Evolutionary conservation across 2,113 vertebrate species (phyloP).

Genomic region (Macaca nemestrina): DNA sequence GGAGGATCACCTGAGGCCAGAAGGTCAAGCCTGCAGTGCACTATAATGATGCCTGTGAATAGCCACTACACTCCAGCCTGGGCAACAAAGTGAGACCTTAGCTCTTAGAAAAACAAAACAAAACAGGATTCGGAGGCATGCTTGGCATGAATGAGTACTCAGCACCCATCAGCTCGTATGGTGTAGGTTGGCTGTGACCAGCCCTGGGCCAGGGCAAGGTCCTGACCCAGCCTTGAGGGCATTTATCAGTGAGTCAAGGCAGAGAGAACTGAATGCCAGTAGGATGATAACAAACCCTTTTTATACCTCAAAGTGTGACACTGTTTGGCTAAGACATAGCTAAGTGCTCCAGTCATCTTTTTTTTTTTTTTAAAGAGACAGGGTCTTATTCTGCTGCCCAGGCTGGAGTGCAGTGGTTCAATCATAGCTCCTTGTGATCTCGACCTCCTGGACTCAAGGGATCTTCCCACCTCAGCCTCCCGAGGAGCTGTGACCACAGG

Average conservation of each 20-base stretch:
- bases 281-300: neutral
- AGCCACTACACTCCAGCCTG: neutral
- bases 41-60: neutral
- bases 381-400: no score
- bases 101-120: neutral
- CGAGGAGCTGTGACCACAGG: no score
- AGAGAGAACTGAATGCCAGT: neutral
- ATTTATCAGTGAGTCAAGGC: neutral
- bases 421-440: no score
- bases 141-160: rapidly evolving
- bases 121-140: neutral
- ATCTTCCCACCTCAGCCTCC: no score
- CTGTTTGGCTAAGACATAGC: neutral
- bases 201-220: neutral
- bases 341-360: neutral
- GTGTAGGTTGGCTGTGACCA: neutral
- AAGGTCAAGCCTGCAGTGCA: neutral
- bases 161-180: rapidly evolving
- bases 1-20: neutral
- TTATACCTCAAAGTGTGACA: neutral
- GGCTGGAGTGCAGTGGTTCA: no score
- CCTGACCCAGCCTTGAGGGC: neutral
- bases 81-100: neutral
- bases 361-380: no score
- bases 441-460: no score